These are phyloP conservation scores for Synanthedon vespiformis DNA, from an alignment of 2,888 invertebrate species.

Conservation along the genomic window DNA sequence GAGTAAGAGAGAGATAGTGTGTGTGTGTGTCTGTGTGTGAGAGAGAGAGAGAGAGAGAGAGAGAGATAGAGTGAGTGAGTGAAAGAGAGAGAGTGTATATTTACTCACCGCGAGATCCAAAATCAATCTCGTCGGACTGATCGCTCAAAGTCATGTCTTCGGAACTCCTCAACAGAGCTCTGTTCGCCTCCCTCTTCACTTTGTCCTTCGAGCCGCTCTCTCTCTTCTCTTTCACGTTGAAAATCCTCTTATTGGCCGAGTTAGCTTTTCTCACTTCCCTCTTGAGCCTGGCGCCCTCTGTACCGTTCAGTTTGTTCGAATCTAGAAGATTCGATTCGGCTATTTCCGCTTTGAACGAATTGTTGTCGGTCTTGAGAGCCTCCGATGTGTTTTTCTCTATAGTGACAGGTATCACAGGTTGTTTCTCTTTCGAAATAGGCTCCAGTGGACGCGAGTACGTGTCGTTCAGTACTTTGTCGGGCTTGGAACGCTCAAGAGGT, in stretches of 20 bases:
- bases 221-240: slow-evolving; percentile 20
- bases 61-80: background rate
- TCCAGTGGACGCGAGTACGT: slow-evolving; percentile 37
- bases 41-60: too few species aligned
- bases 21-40: background rate
- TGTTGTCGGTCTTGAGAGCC: slow-evolving; percentile 31
- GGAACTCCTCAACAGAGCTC: slow-evolving; percentile 32
- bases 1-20: too few species aligned
- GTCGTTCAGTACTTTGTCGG: slow-evolving; percentile 50
- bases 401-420: slow-evolving; percentile 32
- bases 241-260: slow-evolving; percentile 3
- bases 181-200: slow-evolving; percentile 32
- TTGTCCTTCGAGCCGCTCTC: slow-evolving; percentile 7
- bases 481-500: slow-evolving; percentile 36
- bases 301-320: slow-evolving; percentile 35
- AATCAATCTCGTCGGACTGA: slow-evolving; percentile 26
- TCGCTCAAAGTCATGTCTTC: slow-evolving; percentile 43
- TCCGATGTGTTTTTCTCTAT: slow-evolving; percentile 43
- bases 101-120: slow-evolving; percentile 23
- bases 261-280: slow-evolving; percentile 1
- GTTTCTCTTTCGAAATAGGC: slow-evolving; percentile 30
- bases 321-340: slow-evolving; percentile 43
- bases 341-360: slow-evolving; percentile 35
- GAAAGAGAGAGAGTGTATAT: background rate
- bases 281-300: slow-evolving; percentile 15